phyloP scores from a whole-genome alignment of 2,113 vertebrate species.

The Anarrhichthys ocellatus region DNA sequence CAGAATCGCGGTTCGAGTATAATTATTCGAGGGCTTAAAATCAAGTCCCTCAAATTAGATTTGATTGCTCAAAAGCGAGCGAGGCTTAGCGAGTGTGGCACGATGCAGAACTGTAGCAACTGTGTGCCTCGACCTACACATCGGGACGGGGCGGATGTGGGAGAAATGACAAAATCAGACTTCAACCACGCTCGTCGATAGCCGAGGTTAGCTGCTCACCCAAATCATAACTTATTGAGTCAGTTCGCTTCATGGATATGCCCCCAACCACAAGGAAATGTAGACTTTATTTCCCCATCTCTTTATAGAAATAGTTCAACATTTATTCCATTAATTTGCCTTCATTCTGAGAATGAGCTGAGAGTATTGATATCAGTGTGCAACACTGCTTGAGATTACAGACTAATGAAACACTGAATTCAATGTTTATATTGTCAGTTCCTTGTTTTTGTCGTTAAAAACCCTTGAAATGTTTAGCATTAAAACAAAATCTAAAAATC shows the following conservation, averaged over 20 bases:
- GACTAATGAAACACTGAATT: not conserved
- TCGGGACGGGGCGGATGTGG: not conserved
- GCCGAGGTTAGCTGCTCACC: not conserved
- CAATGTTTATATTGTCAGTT: not conserved
- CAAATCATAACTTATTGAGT: not conserved
- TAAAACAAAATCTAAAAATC: not conserved
- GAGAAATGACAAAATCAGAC: not conserved
- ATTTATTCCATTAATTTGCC: not conserved
- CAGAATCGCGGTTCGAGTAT: not conserved
- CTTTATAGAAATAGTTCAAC: not conserved
- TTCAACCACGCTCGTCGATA: not conserved
- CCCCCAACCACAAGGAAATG: not conserved
- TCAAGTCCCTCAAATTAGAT: conserved; percentile 3
- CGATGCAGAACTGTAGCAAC: not conserved
- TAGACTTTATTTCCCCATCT: not conserved
- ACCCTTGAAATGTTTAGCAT: not conserved
- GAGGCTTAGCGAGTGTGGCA: not conserved
- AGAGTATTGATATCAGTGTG: too few species aligned
- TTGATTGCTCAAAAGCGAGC: not conserved
- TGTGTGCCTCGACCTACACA: not conserved
- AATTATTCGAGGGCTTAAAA: not conserved
- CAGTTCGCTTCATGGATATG: not conserved
- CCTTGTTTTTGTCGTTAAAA: not conserved
- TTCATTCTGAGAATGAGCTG: not conserved
- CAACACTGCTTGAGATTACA: too few species aligned